Evolutionary conservation across 2,797 vertebrate genomes (phyloP).

Genomic region (Microctenopoma lineatum): DNA sequence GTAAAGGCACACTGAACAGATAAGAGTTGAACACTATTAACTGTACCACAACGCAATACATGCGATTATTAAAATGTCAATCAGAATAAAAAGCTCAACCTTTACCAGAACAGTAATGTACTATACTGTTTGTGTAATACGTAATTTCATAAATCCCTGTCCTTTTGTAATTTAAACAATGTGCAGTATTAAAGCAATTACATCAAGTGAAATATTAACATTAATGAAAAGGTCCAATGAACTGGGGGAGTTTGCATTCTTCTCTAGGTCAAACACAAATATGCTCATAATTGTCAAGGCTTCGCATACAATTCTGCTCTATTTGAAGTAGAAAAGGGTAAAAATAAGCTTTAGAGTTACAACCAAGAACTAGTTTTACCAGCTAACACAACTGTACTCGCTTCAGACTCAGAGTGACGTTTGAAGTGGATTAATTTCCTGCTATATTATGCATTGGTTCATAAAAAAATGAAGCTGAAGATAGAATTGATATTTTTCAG

Average conservation of each 20-base stretch:
- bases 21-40: too few species aligned
- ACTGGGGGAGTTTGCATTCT: background rate
- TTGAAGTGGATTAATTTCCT: background rate
- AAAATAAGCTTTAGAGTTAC: conserved; percentile 4
- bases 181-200: background rate
- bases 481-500: too few species aligned
- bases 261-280: conserved; percentile 11
- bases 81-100: background rate
- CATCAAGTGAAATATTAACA: conserved; percentile 10
- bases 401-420: too few species aligned
- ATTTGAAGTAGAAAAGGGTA: background rate
- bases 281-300: background rate
- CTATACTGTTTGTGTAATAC: conserved; percentile 1
- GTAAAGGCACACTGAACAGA: too few species aligned
- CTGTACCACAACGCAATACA: background rate
- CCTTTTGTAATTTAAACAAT: conserved; percentile 12
- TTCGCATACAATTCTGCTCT: conserved; percentile 7
- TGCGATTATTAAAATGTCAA: background rate
- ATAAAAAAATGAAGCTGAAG: background rate
- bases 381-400: background rate
- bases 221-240: conserved; percentile 12
- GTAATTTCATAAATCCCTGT: conserved; percentile 7
- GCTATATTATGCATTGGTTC: background rate
- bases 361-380: too few species aligned
- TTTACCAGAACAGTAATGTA: background rate